A percentile compares a stretch with the other conserved stretches of the same genome.
Conservation (phyloP, 1,140 invertebrate species). For the Daktulosphaira vitifoliae region DNA sequence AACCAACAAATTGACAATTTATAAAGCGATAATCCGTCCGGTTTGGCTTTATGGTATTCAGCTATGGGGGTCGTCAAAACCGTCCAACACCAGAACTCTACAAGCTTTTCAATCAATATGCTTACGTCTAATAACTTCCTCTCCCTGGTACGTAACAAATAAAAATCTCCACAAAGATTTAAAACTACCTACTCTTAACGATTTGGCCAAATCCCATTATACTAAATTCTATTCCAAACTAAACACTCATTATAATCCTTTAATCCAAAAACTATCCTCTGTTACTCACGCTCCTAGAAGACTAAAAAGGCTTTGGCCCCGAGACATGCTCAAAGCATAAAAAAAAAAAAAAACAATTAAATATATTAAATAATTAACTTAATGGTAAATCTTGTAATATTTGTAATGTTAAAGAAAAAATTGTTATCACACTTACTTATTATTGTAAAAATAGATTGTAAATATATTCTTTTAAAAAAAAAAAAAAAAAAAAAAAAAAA, state of each 20-base stretch:
- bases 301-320: neutral
- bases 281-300: neutral
- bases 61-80: constrained; percentile 40
- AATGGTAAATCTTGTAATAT: too few species aligned
- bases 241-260: neutral
- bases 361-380: too few species aligned
- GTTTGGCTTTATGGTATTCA: constrained; percentile 42
- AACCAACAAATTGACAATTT: constrained; percentile 41
- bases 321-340: too few species aligned
- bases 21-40: constrained; percentile 40
- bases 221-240: neutral
- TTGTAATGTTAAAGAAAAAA: too few species aligned
- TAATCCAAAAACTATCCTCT: neutral
- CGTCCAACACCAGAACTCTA: constrained; percentile 39
- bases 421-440: too few species aligned
- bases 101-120: constrained; percentile 35
- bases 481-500: too few species aligned
- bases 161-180: constrained; percentile 11
- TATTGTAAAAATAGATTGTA: too few species aligned
- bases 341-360: too few species aligned
- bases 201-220: neutral
- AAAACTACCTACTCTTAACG: neutral
- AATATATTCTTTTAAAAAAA: too few species aligned
- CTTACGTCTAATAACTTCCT: neutral
- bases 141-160: constrained; percentile 25